Base-by-base conservation (phyloP, 2,888 invertebrate species). In the Mythimna albipuncta region DNA sequence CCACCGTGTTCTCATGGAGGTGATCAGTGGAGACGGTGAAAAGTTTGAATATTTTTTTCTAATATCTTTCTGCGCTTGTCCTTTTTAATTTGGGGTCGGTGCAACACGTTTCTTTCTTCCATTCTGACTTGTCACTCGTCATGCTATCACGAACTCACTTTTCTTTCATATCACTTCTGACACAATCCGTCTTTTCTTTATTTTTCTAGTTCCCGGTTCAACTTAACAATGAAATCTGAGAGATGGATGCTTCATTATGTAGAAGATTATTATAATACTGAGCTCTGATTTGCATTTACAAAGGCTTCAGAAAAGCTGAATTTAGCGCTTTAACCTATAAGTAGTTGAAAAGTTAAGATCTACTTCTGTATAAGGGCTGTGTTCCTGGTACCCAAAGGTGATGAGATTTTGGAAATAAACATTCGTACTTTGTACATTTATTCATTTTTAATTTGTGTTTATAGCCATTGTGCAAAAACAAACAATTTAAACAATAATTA, bases 281-380 rank as follows among this genome's bases (percentile, higher is more conserved):
- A 58, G 26, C 32, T 16, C 61, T 62, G 47, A 72, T 73, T 73
- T 59, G 19, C 72, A 63, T 72, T 35, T 21, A 52, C 58, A 64
- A 72, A 64, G 63, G 41, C 52, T 35, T 58, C 32, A 16, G 41
- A 44, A 50, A 38, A 52, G n/a, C 41, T 16, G 58, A 21, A 52
- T 65, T 64, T 9, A 44, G 26, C 5, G 47, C n/a, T 57, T 47
- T 47, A 44, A 44, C 16, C 9, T 44, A 50, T 26, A 65, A 64
- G 50, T n/a, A 52, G 54, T 55, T 55, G 54, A 32, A 63, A 63
- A 54, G 54, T 63, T 63, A 21, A 47, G 11, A 64, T 6, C 19
- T 16, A 67, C 67, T 2, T 26, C 65, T 70, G 47, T 58, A 58
- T 26, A 13, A 19, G 10, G 26, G 52, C 69, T 70, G 64, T 19